Conservation (phyloP, 2,113 vertebrate genomes). For the Xenopus laevis region DNA sequence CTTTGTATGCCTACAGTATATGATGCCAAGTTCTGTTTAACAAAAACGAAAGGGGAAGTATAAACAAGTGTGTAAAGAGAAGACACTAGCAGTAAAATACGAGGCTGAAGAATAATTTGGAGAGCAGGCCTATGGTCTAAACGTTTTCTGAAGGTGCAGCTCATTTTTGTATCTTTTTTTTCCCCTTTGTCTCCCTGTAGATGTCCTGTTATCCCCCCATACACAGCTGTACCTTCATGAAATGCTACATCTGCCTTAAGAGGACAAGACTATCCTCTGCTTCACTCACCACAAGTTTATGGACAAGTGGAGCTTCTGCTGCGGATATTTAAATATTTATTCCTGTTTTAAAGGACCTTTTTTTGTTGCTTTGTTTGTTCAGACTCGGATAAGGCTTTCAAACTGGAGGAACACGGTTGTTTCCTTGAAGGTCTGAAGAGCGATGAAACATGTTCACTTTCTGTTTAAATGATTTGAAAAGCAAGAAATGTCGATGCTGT, state of each 20-base stretch:
- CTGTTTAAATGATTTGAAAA: constrained; percentile 6
- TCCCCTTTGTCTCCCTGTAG: background rate
- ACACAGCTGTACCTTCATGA: constrained; percentile 29
- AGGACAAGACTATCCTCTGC: background rate
- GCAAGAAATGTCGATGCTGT: constrained; percentile 9
- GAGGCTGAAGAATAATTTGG: too few relatives aligned
- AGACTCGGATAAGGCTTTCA: constrained; percentile 4
- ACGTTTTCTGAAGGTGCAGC: too few relatives aligned
- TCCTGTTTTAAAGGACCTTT: constrained; percentile 43
- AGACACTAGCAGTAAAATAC: too few relatives aligned
- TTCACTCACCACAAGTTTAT: constrained; percentile 8
- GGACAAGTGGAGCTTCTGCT: constrained; percentile 15
- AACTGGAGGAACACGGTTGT: background rate
- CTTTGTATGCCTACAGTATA: too few relatives aligned
- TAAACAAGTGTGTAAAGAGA: too few relatives aligned
- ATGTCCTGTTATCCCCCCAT: constrained; percentile 29
- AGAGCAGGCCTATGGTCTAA: too few relatives aligned
- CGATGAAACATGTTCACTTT: constrained; percentile 9
- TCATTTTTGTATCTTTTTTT: background rate
- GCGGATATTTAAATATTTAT: constrained; percentile 33
- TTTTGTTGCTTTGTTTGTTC: constrained; percentile 8
- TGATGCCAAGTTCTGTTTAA: too few relatives aligned
- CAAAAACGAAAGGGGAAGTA: too few relatives aligned
- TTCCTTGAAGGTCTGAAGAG: background rate
- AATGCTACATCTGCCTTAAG: background rate